Evolutionary conservation across 1,140 invertebrate genomes (phyloP), one percentile per base, ranked within the genome.

Genomic region (Pomphorhynchus laevis): DNA sequence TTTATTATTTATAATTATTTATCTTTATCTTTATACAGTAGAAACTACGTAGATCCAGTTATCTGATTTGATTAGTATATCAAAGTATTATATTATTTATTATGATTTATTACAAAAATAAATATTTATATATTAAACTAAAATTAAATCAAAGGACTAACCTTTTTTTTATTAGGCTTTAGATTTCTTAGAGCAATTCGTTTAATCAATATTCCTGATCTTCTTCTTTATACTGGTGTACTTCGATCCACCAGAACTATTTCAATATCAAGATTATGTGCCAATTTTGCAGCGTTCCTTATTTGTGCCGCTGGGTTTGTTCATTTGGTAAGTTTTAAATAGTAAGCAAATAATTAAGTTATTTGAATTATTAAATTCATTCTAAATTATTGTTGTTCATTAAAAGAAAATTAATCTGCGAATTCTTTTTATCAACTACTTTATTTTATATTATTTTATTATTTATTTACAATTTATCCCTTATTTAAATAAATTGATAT

Each of bases 171-270:
- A 38, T 41, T 62, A 80, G 76, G 84, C 64, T 67, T 95, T 61
- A 74, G 86, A 63, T 95, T 95, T 65, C 69, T 95, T 54, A 70
- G 89, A 69, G 86, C 84, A 55, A 67, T 95, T 58, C 71, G 89
- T 60, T 69, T 98, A 61, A 93, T 95, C 80, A 93, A 51, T 20
- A 52, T 59, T 17, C 55, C 57, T 16, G 57, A 59, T 45, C 55
- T 59, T 29, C 44, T 59, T 20, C 57, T 56, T 27, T 58, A 58
- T 43, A 45, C 58, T 20, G 58, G 58, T 39, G 51, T 59, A 27
- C 45, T 59, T 6, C 52, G 54, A 43, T 57, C 56, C 20, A 57
- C 50, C 43, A 59, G 51, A 17, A 46, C 50, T 33, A 58, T 59
- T 16, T 46, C 54, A 20, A 49, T 59, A 5, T 51, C 51, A 9